phyloP scores from a whole-genome alignment of 2,888 invertebrate species.

The Melanostoma scalare region DNA sequence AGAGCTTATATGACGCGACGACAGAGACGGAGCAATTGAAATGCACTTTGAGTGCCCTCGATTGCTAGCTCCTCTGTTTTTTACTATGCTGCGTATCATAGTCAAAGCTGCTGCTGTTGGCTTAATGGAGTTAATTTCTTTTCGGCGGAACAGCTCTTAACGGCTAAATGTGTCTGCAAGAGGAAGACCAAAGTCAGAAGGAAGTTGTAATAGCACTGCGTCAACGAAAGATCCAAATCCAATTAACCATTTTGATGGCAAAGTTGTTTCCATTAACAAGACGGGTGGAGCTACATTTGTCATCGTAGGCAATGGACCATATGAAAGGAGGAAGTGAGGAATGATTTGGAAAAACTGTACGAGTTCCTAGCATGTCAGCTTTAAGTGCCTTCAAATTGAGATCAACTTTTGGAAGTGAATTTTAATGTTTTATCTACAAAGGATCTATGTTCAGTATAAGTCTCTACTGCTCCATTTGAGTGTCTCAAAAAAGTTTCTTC shows the following conservation, averaged over 20 bases:
- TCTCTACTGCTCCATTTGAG: too few species aligned
- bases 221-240: slow-evolving; percentile 66
- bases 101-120: slow-evolving; percentile 15
- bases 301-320: slow-evolving; percentile 23
- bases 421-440: background rate
- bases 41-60: slow-evolving; percentile 50
- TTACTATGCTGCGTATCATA: slow-evolving; percentile 9
- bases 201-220: slow-evolving; percentile 54
- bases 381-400: slow-evolving; percentile 27
- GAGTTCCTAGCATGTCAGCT: slow-evolving; percentile 15
- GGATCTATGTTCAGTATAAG: too few species aligned
- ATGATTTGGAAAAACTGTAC: slow-evolving; percentile 13
- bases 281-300: slow-evolving; percentile 60
- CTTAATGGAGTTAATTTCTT: slow-evolving; percentile 69
- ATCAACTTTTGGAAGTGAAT: slow-evolving; percentile 7
- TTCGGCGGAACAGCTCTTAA: slow-evolving; percentile 43
- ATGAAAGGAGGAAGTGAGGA: slow-evolving; percentile 20
- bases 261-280: slow-evolving; percentile 66
- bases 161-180: slow-evolving; percentile 33
- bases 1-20: background rate
- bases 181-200: slow-evolving; percentile 36
- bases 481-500: too few species aligned
- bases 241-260: slow-evolving; percentile 64
- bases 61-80: slow-evolving; percentile 38
- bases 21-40: slow-evolving; percentile 35